Base-by-base conservation (phyloP, 2,888 invertebrate genomes). In the Cerastis leucographa region DNA sequence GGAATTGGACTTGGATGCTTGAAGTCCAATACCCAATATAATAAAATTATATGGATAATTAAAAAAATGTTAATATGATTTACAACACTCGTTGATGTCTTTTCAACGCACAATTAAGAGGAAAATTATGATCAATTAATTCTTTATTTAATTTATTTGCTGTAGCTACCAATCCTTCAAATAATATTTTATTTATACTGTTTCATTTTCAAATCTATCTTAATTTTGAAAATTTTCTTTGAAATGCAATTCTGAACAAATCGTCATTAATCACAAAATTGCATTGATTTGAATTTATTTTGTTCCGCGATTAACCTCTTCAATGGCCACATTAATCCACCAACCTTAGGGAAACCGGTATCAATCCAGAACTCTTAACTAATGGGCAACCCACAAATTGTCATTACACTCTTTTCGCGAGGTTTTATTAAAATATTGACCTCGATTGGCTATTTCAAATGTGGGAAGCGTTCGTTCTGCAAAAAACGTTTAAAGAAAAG, bases 401-500 rank as follows among this genome's bases (percentile, higher is more conserved):
- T 51, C n/a, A n/a, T n/a, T n/a, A n/a, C 49, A 64, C 64, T 76
- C 29, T 67, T 70, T 81, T 70, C 19, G 72, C 71, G 76, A 80
- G 71, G 71, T 78, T 81, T 74, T 77, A 77, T 72, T 71, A 80
- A 84, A 81, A 69, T 56, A 4, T 72, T 62, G 69, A 69, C 84
- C 83, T 83, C 76, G 61, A 71, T 74, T 54, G 51, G 17, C 70
- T 83, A 56, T 56, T 83, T 76, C 59, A 83, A 80, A 83, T 80
- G 84, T 73, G 44, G 42, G 51, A 66, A 79, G 54, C 67, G 67
- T 76, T 76, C 62, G 49, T 64, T 70, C 62, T 67, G 51, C 56
- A 74, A 81, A 59, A 71, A 14, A 29, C 40, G 46, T 77, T 81
- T 54, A 64, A 44, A 67, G 22, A 54, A 19, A 70, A 62, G 44